Conservation (phyloP, 1,140 invertebrate species). For the Tetramorium simillimum region DNA sequence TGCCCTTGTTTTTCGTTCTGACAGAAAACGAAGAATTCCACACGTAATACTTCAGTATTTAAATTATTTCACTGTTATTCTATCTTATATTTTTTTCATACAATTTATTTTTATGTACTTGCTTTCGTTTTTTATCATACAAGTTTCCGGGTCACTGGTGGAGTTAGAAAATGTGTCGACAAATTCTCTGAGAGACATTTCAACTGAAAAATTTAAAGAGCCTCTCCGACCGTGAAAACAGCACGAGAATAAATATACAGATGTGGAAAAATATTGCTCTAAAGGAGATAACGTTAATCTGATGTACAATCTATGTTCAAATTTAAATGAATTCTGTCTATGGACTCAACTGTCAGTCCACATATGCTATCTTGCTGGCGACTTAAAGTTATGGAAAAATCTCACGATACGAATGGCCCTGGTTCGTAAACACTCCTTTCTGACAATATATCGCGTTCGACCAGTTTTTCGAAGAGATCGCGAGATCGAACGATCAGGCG, state of each 20-base stretch:
- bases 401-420: neutral
- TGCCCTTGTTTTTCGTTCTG: neutral
- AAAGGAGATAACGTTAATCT: neutral
- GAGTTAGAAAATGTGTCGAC: neutral
- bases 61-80: neutral
- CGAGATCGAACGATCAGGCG: neutral
- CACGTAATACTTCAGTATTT: neutral
- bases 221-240: neutral
- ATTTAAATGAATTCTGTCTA: neutral
- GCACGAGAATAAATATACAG: neutral
- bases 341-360: neutral
- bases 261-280: neutral
- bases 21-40: neutral
- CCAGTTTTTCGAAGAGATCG: neutral
- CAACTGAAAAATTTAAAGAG: neutral
- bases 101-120: neutral
- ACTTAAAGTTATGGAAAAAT: neutral
- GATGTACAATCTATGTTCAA: neutral
- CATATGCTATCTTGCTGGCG: neutral
- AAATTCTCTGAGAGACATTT: neutral
- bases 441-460: neutral
- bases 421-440: conserved; percentile 11
- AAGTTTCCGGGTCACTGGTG: neutral
- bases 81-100: neutral
- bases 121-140: neutral